Percentiles rank a stretch among this genome's conserved stretches.
Evolutionary conservation across 2,113 vertebrate genomes (phyloP).

Genomic region (Neopipo cinnamomea): DNA sequence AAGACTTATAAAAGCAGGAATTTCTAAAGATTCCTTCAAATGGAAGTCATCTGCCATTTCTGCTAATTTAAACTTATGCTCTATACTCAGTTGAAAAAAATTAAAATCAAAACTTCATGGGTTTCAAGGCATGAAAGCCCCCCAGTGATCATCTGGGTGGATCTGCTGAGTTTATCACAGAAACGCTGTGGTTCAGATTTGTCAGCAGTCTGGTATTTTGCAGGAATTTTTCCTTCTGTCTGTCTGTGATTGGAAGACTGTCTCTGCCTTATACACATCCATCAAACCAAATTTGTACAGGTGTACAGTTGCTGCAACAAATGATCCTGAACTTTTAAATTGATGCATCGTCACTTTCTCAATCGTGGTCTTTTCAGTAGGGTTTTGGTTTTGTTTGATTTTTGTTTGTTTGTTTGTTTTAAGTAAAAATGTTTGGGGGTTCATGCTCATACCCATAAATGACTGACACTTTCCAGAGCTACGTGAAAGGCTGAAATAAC

Average conservation of each 20-base stretch:
- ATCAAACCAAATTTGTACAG: background rate
- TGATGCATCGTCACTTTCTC: background rate
- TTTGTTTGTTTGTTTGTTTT: background rate
- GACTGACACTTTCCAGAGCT: background rate
- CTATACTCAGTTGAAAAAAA: background rate
- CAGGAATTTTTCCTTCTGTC: background rate
- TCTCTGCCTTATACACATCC: background rate
- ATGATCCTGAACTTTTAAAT: background rate
- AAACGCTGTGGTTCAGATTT: background rate
- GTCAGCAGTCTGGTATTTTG: background rate
- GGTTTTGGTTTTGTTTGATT: background rate
- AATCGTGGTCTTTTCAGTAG: background rate
- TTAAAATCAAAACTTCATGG: background rate
- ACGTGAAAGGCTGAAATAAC: background rate
- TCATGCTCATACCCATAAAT: background rate
- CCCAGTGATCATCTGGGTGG: background rate
- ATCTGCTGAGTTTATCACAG: background rate
- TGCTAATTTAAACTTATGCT: background rate
- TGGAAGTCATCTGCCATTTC: background rate
- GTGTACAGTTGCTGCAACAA: background rate
- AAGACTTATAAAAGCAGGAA: background rate
- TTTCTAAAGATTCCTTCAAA: background rate
- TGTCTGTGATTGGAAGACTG: background rate
- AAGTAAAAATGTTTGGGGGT: background rate
- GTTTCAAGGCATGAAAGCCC: background rate